Percentiles rank a stretch among this genome's conserved stretches.
Conservation (phyloP, 2,113 vertebrate species). For the Xenopus borealis region DNA sequence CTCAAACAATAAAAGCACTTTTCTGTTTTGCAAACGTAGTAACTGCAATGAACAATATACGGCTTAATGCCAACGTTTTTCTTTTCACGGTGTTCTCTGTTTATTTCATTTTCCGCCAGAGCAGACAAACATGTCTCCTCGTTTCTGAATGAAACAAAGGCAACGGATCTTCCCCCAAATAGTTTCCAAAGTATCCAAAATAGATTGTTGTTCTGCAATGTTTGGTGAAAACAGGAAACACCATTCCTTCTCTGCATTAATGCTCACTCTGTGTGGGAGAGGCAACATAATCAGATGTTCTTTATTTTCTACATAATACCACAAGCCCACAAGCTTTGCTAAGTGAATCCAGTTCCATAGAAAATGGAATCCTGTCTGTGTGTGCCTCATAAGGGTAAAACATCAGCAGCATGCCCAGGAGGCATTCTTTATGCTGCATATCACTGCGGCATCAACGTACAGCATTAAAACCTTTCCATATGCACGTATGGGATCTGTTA, state of each 20-base stretch:
- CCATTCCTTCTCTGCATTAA: conserved; percentile 16
- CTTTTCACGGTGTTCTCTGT: conserved; percentile 13
- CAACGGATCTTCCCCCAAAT: conserved; percentile 38
- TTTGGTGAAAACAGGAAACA: conserved; percentile 42
- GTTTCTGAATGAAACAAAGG: conserved; percentile 38
- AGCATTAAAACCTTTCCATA: too few species aligned
- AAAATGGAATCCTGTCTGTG: not conserved
- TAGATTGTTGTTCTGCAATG: conserved; percentile 18
- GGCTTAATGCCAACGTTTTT: conserved; percentile 3
- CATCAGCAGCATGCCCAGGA: too few species aligned
- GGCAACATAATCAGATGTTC: conserved; percentile 29
- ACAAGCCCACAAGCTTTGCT: not conserved
- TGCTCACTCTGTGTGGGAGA: conserved; percentile 29
- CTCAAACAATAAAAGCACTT: not conserved
- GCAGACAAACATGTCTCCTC: conserved; percentile 34
- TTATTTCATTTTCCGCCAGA: conserved; percentile 11
- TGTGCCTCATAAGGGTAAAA: not conserved
- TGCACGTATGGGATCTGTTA: too few species aligned
- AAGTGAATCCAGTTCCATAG: conserved; percentile 1
- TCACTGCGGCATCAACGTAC: too few species aligned
- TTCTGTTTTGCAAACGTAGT: conserved; percentile 5
- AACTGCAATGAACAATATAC: not conserved
- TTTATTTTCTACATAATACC: conserved; percentile 28
- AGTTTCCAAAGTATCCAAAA: conserved; percentile 45
- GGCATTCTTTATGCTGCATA: too few species aligned